phyloP scores from a whole-genome alignment of 92 coral and sea anemone species.

The Isaurus tuberculatus region DNA sequence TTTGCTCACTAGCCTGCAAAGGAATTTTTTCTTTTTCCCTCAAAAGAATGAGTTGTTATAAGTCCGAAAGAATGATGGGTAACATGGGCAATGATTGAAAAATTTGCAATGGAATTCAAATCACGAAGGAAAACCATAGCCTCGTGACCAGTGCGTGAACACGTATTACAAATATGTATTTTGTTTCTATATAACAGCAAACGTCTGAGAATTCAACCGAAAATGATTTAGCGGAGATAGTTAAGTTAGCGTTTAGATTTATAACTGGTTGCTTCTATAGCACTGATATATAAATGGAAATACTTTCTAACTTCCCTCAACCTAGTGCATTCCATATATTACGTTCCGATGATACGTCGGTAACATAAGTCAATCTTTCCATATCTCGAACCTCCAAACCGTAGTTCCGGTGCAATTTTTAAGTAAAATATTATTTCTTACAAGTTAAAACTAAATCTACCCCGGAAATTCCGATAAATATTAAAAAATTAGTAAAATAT shows the following conservation, averaged over 20 bases:
- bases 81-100: conserved; percentile 58
- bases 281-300: too few relatives aligned
- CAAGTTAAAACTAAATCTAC: background rate
- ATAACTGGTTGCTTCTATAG: background rate
- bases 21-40: conserved; percentile 14
- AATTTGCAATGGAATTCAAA: conserved; percentile 81
- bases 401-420: conserved; percentile 25
- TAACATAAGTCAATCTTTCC: conserved; percentile 35
- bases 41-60: conserved; percentile 22
- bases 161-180: background rate
- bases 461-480: background rate
- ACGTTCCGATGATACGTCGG: conserved; percentile 44
- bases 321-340: conserved; percentile 24
- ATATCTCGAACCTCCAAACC: conserved; percentile 22
- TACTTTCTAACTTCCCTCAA: background rate
- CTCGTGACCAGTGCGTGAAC: conserved; percentile 43
- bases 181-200: background rate
- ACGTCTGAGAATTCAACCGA: background rate
- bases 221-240: background rate
- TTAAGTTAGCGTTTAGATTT: background rate
- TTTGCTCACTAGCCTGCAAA: background rate
- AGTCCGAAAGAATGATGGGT: conserved; percentile 50
- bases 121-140: conserved; percentile 71
- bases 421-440: background rate
- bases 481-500: background rate